phyloP scores from a whole-genome alignment of 2,797 vertebrate species.

The Uromys caudimaculatus region DNA sequence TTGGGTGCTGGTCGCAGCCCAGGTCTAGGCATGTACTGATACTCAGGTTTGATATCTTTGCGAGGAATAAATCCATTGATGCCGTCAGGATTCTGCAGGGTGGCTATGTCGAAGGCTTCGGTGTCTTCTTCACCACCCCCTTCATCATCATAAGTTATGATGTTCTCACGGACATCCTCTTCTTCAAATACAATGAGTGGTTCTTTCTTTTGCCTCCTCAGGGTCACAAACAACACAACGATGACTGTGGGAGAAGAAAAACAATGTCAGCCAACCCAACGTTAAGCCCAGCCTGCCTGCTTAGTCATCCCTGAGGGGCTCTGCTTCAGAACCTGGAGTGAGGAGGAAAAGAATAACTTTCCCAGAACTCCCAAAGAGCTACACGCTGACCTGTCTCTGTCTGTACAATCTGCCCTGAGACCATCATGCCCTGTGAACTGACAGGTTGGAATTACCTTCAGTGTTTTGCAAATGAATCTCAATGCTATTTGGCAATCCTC shows the following conservation, averaged over 20 bases:
- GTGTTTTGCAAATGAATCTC: neutral
- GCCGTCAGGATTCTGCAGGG: conserved; percentile 97
- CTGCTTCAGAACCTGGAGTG: neutral
- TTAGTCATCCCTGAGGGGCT: neutral
- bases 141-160: conserved; percentile 98
- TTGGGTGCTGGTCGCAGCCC: conserved; percentile 92
- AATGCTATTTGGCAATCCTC: neutral
- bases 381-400: neutral
- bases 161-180: conserved; percentile 98
- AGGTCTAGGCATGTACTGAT: conserved; percentile 93
- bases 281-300: neutral
- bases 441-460: neutral
- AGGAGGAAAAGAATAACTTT: neutral
- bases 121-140: conserved; percentile 98
- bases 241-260: conserved; percentile 87
- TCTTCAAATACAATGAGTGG: conserved; percentile 97
- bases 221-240: conserved; percentile 96
- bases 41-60: conserved; percentile 98
- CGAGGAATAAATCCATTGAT: conserved; percentile 97
- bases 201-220: conserved; percentile 97
- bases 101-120: conserved; percentile 98
- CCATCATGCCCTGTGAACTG: neutral
- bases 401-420: neutral
- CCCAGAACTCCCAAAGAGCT: neutral
- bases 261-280: neutral